Evolutionary conservation across 2,888 invertebrate species (phyloP), one percentile per base, ranked within the genome.

Genomic region (Ligdia adustata): DNA sequence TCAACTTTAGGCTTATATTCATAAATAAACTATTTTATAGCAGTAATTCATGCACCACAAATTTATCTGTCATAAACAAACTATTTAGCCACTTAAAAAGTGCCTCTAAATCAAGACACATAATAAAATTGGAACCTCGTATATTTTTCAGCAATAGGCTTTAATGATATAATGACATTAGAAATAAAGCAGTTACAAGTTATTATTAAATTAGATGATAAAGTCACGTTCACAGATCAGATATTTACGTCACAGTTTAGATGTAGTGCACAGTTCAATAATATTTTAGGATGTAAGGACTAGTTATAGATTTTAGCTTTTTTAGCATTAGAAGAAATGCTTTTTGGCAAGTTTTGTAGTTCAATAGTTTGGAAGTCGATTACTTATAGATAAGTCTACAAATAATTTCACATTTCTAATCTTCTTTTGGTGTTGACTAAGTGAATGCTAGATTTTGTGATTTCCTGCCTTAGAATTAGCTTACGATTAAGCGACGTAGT

Each of bases 321-420:
- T 84, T 84, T 88, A 88, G 89, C 89, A 57, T 76, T 81, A 79
- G 74, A 74, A 56, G 41, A 60, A 67, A 67, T 63, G 88, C 88
- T 89, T 89, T 81, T 82, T 82, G 82, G 84, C 86, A 82, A 69
- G 67, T 78, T 78, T 74, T 69, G 77, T 87, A 83, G 82, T 69
- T 66, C 51, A 43, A 74, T 82, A 82, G 77, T 78, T 77, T 77
- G 52, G 27, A 70, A 72, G 71, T 81, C 75, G 78, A 79, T 80
- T 79, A 78, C 62, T 41, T 72, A 73, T 70, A 72, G 66, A 47
- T 69, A 71, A 65, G 66, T 62, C 61, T 70, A 67, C n/a, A 58
- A 73, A 66, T 63, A 28, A 39, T 72, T 77, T 78, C 66, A 61
- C 41, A 64, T 65, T 69, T 59, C 28, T 15, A 65, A n/a, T 56